These are phyloP conservation scores for Zaprionus vittiger DNA, from an alignment of 1,140 invertebrate species.

Conservation along the genomic window DNA sequence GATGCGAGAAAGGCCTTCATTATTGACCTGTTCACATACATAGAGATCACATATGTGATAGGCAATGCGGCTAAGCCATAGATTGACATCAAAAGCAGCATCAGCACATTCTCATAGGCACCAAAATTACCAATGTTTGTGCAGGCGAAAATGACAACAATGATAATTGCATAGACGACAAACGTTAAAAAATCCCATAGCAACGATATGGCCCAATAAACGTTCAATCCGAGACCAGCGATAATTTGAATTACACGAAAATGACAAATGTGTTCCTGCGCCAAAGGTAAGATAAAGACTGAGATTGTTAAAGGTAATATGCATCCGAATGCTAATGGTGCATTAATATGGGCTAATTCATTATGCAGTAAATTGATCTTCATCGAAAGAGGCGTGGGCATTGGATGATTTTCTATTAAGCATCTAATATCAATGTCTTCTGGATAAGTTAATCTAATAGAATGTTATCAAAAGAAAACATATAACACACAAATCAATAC, in stretches of 20 bases:
- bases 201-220: slow-evolving; percentile 65
- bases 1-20: slow-evolving; percentile 64
- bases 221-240: slow-evolving; percentile 55
- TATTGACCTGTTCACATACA: slow-evolving; percentile 52
- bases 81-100: slow-evolving; percentile 53
- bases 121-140: slow-evolving; percentile 58
- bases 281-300: slow-evolving; percentile 66
- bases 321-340: slow-evolving; percentile 61
- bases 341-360: slow-evolving; percentile 66
- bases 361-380: slow-evolving; percentile 72
- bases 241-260: slow-evolving; percentile 60
- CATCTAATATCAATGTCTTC: background rate
- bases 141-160: slow-evolving; percentile 58
- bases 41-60: slow-evolving; percentile 68
- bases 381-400: slow-evolving; percentile 49
- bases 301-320: slow-evolving; percentile 66
- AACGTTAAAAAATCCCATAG: slow-evolving; percentile 72
- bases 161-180: slow-evolving; percentile 59
- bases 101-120: slow-evolving; percentile 50
- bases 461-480: background rate
- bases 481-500: background rate
- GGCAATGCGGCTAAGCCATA: slow-evolving; percentile 63
- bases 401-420: slow-evolving; percentile 55
- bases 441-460: slow-evolving; percentile 48
- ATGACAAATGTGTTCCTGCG: slow-evolving; percentile 59